A percentile compares a stretch with the other conserved stretches of the same genome.
Conservation (phyloP, 2,113 vertebrate genomes). For the Tiliqua scincoides region DNA sequence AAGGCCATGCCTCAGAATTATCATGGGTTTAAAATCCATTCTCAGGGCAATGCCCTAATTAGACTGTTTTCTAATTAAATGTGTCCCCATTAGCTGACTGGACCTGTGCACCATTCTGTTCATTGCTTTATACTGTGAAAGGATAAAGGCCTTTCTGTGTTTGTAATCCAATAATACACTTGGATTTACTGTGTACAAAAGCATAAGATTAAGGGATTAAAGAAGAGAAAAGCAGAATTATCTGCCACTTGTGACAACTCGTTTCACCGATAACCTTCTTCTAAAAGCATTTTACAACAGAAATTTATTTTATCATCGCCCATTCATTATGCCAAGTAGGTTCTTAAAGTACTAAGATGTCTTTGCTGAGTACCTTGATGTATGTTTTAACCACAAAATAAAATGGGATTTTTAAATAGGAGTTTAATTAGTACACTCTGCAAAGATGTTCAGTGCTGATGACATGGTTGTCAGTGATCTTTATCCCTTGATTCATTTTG, state of each 20-base stretch:
- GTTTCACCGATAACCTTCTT: neutral
- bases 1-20: slow-evolving; percentile 3
- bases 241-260: neutral
- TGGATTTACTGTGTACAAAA: slow-evolving; percentile 19
- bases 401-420: neutral
- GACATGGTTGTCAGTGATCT: neutral
- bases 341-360: slow-evolving; percentile 43
- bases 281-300: neutral
- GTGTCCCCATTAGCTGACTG: slow-evolving; percentile 6
- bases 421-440: neutral
- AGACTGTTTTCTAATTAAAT: slow-evolving; percentile 9
- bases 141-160: slow-evolving; percentile 14
- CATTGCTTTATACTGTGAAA: slow-evolving; percentile 27
- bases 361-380: slow-evolving; percentile 28
- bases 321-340: slow-evolving; percentile 29
- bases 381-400: neutral
- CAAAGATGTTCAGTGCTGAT: neutral
- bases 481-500: neutral
- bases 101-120: neutral
- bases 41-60: slow-evolving; percentile 16
- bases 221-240: slow-evolving; percentile 28
- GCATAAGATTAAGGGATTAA: slow-evolving; percentile 50
- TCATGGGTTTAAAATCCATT: slow-evolving; percentile 8
- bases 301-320: slow-evolving; percentile 26
- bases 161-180: slow-evolving; percentile 45